These are phyloP conservation scores for Reinhardtius hippoglossoides DNA, from an alignment of 2,113 vertebrate genomes.

Conservation along the genomic window DNA sequence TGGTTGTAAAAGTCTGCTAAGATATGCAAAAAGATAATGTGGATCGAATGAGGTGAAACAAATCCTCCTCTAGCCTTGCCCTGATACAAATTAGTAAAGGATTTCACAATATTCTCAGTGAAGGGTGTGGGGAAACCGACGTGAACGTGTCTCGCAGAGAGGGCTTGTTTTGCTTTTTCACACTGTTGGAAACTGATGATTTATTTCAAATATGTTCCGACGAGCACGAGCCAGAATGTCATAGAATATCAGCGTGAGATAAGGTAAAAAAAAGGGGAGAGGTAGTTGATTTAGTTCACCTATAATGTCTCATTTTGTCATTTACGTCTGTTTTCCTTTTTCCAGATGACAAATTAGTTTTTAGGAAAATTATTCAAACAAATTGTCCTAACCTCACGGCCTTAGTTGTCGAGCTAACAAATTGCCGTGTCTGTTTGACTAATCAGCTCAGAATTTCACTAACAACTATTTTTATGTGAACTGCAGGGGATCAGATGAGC, in stretches of 20 bases:
- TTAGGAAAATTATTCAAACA: constrained; percentile 45
- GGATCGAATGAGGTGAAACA: constrained; percentile 47
- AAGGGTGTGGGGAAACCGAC: constrained; percentile 27
- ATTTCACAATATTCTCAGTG: constrained; percentile 41
- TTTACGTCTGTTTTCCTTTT: constrained; percentile 28
- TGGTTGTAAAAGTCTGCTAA: not conserved
- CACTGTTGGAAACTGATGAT: constrained; percentile 12
- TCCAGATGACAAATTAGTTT: constrained; percentile 41
- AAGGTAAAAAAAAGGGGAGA: constrained; percentile 1
- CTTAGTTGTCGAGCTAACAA: constrained; percentile 44
- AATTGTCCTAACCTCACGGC: constrained; percentile 27
- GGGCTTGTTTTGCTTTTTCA: not conserved
- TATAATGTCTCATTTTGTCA: constrained; percentile 24
- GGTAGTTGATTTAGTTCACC: constrained; percentile 31
- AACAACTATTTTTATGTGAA: constrained; percentile 54
- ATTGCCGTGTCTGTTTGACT: constrained; percentile 41
- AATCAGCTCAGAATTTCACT: constrained; percentile 47
- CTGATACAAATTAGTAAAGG: constrained; percentile 51
- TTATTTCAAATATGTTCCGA: constrained; percentile 43
- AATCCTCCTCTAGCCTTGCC: constrained; percentile 36
- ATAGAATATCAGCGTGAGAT: constrained; percentile 37
- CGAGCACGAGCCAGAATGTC: constrained; percentile 29
- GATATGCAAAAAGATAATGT: constrained; percentile 45
- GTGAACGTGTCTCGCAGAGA: not conserved
- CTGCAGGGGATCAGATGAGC: constrained; percentile 37